phyloP scores from a whole-genome alignment of 2,113 vertebrate genomes.

The human region GRCh38 chr5:8779501-8780000 shows the following conservation, averaged over 20 bases:
- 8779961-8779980: not conserved
- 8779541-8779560: not conserved
- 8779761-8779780: rapidly evolving
- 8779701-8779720: not conserved
- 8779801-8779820: no score
- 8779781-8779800: rapidly evolving
- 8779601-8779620: not conserved
- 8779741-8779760: not conserved
- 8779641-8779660: not conserved
- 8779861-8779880: not conserved
- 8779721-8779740: not conserved
- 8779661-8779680: not conserved
- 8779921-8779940: not conserved
- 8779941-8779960: not conserved
- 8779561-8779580: not conserved
- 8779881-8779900: not conserved
- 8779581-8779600: not conserved
- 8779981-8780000: not conserved
- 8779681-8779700: not conserved
- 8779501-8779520: rapidly evolving
- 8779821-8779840: not conserved
- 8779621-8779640: not conserved
- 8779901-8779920: not conserved
- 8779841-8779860: not conserved
- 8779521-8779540: not conserved